Evolutionary conservation across 2,888 invertebrate species (phyloP), one percentile per base, ranked within the genome.

Genomic region (Podotricha telesiphe): DNA sequence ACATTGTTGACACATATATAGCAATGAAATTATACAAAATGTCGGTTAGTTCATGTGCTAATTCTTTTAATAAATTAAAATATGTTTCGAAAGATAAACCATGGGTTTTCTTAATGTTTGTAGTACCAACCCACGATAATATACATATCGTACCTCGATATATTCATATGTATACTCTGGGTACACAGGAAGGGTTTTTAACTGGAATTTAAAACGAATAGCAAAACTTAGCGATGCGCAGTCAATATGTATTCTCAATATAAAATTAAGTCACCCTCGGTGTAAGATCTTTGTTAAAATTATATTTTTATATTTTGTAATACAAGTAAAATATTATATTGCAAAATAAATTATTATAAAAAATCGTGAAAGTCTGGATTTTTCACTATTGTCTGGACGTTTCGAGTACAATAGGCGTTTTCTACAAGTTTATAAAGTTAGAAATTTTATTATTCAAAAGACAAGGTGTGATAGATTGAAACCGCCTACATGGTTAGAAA

Each of bases 381-480:
- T 37, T 34, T 53, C 28, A 17, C 11, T 0, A 0, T 11, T 34
- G 17, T 11, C 11, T 55, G 17, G n/a, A 10, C 34, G 19, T 17
- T 34, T 55, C 17, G 11, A 17, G 11, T 2, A 17, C 11, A 72
- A 62, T 55, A 63, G 79, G 78, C 73, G 77, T 74, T 65, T 62
- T 64, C 63, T 51, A 64, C 73, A 74, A 79, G 74, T 76, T 74
- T 76, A 73, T 74, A 76, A 77, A 76, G 75, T 77, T 73, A 67
- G 63, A 76, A 76, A 70, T 77, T 74, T 68, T 62, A 71, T 55
- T 58, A 47, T 67, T 74, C 66, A 71, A 75, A 74, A 70, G 76
- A 73, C 72, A 59, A 61, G 73, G 71, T 70, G 73, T 75, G 78
- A 78, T 76, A 55, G 73, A 67, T 61, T 72, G 63, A 71, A 69